Conservation (phyloP, 2,888 invertebrate species). For the Malachius bipustulatus region DNA sequence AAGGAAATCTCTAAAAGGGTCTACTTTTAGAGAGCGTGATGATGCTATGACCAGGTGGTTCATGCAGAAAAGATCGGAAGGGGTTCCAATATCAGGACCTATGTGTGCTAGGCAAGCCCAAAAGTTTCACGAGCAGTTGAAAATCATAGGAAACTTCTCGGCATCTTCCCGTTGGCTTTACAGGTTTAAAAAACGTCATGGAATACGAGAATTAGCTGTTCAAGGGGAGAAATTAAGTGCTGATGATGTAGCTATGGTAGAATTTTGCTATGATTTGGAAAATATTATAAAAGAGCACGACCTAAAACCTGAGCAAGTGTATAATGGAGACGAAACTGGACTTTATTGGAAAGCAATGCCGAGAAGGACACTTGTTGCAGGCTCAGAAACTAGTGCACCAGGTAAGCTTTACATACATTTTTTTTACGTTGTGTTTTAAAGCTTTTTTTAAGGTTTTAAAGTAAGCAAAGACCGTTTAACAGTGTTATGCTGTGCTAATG, state of each 20-base stretch:
- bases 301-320: constrained; percentile 13
- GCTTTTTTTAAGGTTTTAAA: too few relatives aligned
- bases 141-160: constrained; percentile 17
- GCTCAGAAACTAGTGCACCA: constrained; percentile 13
- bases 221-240: constrained; percentile 15
- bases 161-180: constrained; percentile 22
- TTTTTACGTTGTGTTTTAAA: constrained; percentile 9
- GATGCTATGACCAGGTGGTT: too few relatives aligned
- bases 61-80: too few relatives aligned
- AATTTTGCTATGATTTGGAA: too few relatives aligned
- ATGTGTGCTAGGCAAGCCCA: too few relatives aligned
- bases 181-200: too few relatives aligned
- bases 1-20: constrained; percentile 14
- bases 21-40: too few relatives aligned
- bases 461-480: constrained; percentile 12
- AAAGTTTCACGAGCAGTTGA: too few relatives aligned
- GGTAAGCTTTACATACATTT: constrained; percentile 11
- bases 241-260: constrained; percentile 14
- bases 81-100: too few relatives aligned
- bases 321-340: constrained; percentile 15
- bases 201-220: constrained; percentile 14
- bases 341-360: constrained; percentile 13
- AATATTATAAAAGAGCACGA: too few relatives aligned
- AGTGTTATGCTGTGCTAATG: too few relatives aligned
- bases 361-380: constrained; percentile 8